A percentile compares a stretch with the other conserved stretches of the same genome.
Conservation (phyloP, 2,888 invertebrate species). For the Escarpia spicata region DNA sequence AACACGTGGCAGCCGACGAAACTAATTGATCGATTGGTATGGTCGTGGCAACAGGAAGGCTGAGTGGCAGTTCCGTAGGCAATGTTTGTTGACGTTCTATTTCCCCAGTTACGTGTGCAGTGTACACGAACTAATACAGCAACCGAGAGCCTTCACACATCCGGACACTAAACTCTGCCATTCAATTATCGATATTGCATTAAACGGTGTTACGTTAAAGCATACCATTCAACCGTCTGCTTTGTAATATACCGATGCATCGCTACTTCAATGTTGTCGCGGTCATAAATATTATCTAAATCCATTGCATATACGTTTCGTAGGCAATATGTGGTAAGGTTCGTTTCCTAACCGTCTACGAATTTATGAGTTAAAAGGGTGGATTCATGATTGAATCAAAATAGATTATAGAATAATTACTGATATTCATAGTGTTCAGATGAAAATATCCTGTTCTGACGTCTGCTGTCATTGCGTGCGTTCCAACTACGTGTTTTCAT, state of each 20-base stretch:
- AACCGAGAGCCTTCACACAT: not conserved
- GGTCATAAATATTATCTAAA: not conserved
- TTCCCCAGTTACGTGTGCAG: not conserved
- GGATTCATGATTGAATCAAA: not conserved
- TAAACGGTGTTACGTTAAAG: not conserved
- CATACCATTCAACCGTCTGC: not conserved
- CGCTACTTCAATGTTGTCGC: not conserved
- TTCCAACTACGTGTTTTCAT: not conserved
- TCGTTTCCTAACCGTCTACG: not conserved
- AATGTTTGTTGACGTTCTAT: conserved; percentile 9
- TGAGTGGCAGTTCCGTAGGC: not conserved
- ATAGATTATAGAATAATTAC: not conserved
- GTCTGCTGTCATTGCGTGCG: not conserved
- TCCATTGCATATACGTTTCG: not conserved
- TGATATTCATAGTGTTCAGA: not conserved
- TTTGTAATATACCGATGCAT: not conserved
- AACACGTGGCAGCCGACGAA: not conserved
- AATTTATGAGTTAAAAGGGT: not conserved
- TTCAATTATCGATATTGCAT: not conserved
- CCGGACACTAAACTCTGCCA: not conserved
- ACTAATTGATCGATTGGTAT: conserved; percentile 6
- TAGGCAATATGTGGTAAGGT: not conserved
- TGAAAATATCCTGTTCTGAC: not conserved
- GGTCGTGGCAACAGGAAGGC: not conserved
- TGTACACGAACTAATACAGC: not conserved